Evolutionary conservation across 1,140 invertebrate species (phyloP).

Genomic region (Lethocerus indicus): DNA sequence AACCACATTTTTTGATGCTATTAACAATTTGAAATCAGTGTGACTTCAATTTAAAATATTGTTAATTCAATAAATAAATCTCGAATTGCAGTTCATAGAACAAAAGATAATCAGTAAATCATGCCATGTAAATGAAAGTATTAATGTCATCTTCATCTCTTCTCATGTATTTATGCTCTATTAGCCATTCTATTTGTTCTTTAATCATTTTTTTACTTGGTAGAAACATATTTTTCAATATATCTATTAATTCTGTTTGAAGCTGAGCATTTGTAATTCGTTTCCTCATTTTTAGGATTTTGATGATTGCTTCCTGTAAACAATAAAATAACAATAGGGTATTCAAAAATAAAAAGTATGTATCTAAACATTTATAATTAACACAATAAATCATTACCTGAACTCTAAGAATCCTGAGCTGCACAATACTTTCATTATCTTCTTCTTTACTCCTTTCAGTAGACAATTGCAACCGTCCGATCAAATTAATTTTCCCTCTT

Average conservation of each 20-base stretch:
- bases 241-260: conserved; percentile 93
- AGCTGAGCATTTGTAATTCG: conserved; percentile 82
- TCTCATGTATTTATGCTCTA: conserved; percentile 95
- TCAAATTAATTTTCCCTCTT: conserved; percentile 86
- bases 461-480: conserved; percentile 83
- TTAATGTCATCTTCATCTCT: conserved; percentile 95
- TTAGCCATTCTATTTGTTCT: conserved; percentile 98
- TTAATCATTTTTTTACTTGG: conserved; percentile 99
- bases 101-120: conserved; percentile 25
- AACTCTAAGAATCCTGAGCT: conserved; percentile 78
- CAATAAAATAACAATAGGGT: conserved; percentile 10
- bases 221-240: conserved; percentile 97
- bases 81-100: not conserved
- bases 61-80: not conserved
- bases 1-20: too few species aligned
- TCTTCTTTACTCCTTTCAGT: conserved; percentile 91
- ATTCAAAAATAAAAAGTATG: conserved; percentile 1
- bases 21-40: too few species aligned
- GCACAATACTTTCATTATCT: conserved; percentile 94
- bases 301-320: conserved; percentile 92
- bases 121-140: conserved; percentile 96
- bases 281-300: conserved; percentile 97
- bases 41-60: not conserved
- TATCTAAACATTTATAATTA: not conserved
- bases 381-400: conserved; percentile 31